Percentiles rank a stretch among this genome's conserved stretches.
Evolutionary conservation across 2,797 vertebrate genomes (phyloP).

Genomic region (Bradypodion pumilum): DNA sequence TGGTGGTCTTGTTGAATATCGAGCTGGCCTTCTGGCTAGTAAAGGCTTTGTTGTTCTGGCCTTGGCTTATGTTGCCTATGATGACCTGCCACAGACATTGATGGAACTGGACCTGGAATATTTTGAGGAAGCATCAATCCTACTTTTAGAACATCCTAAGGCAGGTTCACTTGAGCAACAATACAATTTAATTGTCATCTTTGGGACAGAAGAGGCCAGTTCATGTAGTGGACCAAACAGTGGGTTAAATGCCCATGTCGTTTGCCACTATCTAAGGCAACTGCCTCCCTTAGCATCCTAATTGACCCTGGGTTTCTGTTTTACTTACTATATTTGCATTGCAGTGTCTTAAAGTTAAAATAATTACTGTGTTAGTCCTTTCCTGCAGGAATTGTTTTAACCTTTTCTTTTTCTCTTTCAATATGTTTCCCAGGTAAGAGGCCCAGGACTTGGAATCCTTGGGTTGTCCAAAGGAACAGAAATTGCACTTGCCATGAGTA

Average conservation of each 20-base stretch:
- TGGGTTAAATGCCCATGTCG: no score
- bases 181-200: no score
- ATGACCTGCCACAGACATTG: conserved; percentile 59
- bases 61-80: conserved; percentile 65
- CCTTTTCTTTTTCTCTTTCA: fast-evolving
- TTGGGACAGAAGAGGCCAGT: no score
- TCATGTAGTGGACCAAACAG: no score
- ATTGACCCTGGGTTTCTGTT: neutral
- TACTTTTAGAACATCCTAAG: conserved; percentile 69
- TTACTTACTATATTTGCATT: neutral
- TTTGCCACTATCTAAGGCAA: no score
- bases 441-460: conserved; percentile 79
- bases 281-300: neutral
- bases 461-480: conserved; percentile 80
- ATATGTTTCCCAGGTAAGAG: conserved; percentile 72
- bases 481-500: conserved; percentile 80
- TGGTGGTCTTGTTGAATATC: conserved; percentile 66
- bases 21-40: conserved; percentile 66
- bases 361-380: no score
- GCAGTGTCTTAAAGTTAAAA: neutral
- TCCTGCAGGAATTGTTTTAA: neutral
- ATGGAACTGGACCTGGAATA: conserved; percentile 61
- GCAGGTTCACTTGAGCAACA: no score
- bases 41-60: conserved; percentile 67
- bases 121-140: conserved; percentile 55